Evolutionary conservation across 2,113 vertebrate species (phyloP).

Genomic region (Hiodon alosoides): DNA sequence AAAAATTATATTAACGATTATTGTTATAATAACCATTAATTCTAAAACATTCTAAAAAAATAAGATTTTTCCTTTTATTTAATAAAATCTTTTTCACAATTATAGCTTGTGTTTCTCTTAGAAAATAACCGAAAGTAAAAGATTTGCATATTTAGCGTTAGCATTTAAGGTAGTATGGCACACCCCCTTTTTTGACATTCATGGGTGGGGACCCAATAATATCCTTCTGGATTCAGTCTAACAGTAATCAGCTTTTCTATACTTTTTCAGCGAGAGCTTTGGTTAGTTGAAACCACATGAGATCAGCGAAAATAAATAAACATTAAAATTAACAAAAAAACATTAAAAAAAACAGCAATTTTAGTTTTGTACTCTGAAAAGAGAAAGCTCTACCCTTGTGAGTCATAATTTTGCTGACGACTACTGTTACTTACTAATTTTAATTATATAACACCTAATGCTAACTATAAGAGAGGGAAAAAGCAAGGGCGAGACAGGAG

Average conservation of each 20-base stretch:
- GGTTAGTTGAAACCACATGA: slow-evolving; percentile 96
- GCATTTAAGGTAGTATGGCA: slow-evolving; percentile 99
- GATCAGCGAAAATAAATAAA: slow-evolving; percentile 71
- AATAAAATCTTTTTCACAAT: slow-evolving; percentile 70
- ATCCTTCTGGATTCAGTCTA: slow-evolving; percentile 69
- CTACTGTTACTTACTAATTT: slow-evolving; percentile 88
- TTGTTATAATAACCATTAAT: slow-evolving; percentile 22
- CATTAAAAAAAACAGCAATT: slow-evolving; percentile 64
- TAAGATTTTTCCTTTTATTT: slow-evolving; percentile 71
- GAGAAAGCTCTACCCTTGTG: slow-evolving; percentile 98
- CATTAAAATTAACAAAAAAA: slow-evolving; percentile 42
- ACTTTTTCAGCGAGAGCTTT: slow-evolving; percentile 88
- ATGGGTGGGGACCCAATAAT: slow-evolving; percentile 83
- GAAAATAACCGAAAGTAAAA: slow-evolving; percentile 79
- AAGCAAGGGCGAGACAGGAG: slow-evolving; percentile 69
- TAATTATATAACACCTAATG: slow-evolving; percentile 92
- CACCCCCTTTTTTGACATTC: slow-evolving; percentile 81
- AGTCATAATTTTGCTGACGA: slow-evolving; percentile 93
- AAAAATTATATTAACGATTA: slow-evolving; percentile 31
- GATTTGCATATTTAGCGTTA: slow-evolving; percentile 98
- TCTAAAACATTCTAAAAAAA: slow-evolving; percentile 80
- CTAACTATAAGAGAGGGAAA: slow-evolving; percentile 79
- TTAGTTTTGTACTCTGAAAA: slow-evolving; percentile 71
- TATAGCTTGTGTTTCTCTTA: slow-evolving; percentile 84
- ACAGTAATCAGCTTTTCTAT: slow-evolving; percentile 61